Evolutionary conservation across 1,140 invertebrate genomes (phyloP).

Genomic region (Pseudomyrmex gracilis): DNA sequence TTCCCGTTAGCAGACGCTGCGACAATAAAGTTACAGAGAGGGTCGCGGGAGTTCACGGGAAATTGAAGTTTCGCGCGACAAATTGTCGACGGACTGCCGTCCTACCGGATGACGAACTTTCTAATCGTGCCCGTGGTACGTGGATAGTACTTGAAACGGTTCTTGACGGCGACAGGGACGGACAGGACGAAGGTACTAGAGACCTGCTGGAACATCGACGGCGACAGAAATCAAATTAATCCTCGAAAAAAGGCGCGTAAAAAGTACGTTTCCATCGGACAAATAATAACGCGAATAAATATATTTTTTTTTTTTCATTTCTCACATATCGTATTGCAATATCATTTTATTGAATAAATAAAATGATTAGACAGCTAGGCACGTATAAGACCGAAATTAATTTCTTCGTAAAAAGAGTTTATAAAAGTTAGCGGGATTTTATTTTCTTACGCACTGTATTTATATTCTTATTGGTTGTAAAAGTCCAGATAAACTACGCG

Average conservation of each 20-base stretch:
- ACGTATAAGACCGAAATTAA: no score
- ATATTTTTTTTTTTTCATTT: not conserved
- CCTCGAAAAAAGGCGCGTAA: not conserved
- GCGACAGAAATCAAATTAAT: constrained; percentile 26
- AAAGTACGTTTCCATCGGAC: not conserved
- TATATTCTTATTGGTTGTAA: no score
- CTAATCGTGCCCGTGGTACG: constrained; percentile 62
- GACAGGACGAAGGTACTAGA: constrained; percentile 32
- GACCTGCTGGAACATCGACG: not conserved
- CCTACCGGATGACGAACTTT: constrained; percentile 65
- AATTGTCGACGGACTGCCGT: constrained; percentile 62
- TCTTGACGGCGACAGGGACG: constrained; percentile 26
- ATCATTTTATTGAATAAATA: no score
- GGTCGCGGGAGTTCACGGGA: constrained; percentile 67
- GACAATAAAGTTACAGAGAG: constrained; percentile 71
- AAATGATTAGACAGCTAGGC: no score
- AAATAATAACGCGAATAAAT: not conserved
- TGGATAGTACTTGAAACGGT: constrained; percentile 61
- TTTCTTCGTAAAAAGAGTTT: no score
- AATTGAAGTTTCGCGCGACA: constrained; percentile 76
- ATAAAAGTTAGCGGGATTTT: no score
- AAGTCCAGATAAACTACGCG: no score
- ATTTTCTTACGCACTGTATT: no score
- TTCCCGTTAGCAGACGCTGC: constrained; percentile 58
- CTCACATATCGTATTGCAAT: not conserved